Evolutionary conservation across 2,797 vertebrate species (phyloP), one percentile per base, ranked within the genome.

Genomic region (Paratrypauchen microcephalus): DNA sequence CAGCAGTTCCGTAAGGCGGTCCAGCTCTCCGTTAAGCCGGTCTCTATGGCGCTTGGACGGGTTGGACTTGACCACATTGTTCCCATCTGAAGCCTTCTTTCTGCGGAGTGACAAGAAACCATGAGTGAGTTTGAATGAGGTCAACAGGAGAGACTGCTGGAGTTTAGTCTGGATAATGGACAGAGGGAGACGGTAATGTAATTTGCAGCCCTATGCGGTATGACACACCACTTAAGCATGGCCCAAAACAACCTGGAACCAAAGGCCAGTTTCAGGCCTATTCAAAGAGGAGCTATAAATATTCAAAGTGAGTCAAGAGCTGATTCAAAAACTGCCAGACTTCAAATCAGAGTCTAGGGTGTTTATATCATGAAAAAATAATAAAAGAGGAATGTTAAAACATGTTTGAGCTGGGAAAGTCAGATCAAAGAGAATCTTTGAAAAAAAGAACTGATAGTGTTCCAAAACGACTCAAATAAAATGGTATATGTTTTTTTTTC

Each of bases 21-120:
- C 90, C 77, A 95, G 90, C 81, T 95, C 94, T 24, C 92, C 90
- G 5, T 94, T 95, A 68, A 95, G 88, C 60, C 91, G 86, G 56
- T 94, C 93, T 66, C 91, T 82, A 79, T 95, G 94, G 57, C 89
- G 85, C 80, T 95, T 95, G 15, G 94, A 95, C 2, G 94, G 93
- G 74, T 93, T 95, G 0, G 93, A 93, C 62, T 94, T 94, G 55
- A 88, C 61, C 0, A 83, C 80, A 2, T 81, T 91, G 66, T 90
- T 90, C 0, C 66, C 9, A 0, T 83, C 83, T 0, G 63, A 30
- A 3, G 16, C 1, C 68, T 88, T 91, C 69, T 90, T 91, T 23
- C 91, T 92, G 81, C 1, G 0, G 48, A 56, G 26, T 1, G n/a
- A 71, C 55, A 47, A 59, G 5, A 69, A 45, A 54, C 54, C 16